These are phyloP conservation scores for Ophion obscuratus DNA, from an alignment of 2,888 invertebrate genomes.

Conservation along the genomic window DNA sequence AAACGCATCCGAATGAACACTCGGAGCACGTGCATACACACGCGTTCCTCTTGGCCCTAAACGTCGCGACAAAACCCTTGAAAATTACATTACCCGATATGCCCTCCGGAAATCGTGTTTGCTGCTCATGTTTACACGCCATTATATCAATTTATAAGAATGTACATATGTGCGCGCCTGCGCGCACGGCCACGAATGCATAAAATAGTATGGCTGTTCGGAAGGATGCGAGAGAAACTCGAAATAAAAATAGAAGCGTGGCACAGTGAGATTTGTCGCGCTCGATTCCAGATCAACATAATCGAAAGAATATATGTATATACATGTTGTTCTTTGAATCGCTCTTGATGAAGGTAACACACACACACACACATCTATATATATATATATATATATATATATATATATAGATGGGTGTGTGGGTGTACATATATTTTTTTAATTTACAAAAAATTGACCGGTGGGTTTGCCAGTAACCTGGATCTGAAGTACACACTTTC, in stretches of 20 bases:
- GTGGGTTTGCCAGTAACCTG: too few relatives aligned
- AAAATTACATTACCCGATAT: constrained; percentile 36
- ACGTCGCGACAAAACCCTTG: constrained; percentile 10
- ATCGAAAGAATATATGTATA: too few relatives aligned
- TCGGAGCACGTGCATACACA: constrained; percentile 46
- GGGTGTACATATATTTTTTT: too few relatives aligned
- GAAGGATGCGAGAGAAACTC: too few relatives aligned
- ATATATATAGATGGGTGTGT: too few relatives aligned
- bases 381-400: too few relatives aligned
- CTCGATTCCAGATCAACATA: too few relatives aligned
- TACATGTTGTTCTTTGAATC: too few relatives aligned
- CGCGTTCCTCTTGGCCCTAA: constrained; percentile 3
- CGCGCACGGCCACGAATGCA: background rate
- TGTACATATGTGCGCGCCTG: background rate
- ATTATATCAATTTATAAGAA: constrained; percentile 49
- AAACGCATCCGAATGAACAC: constrained; percentile 28
- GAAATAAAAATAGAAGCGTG: background rate
- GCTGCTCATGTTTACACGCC: constrained; percentile 70
- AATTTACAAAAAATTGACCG: too few relatives aligned
- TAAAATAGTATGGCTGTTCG: background rate
- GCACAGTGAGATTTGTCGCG: background rate
- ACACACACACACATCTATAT: too few relatives aligned
- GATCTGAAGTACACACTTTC: too few relatives aligned
- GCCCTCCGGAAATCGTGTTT: constrained; percentile 47
- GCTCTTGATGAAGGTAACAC: too few relatives aligned